Evolutionary conservation across 1,140 invertebrate genomes (phyloP).

Genomic region (Drosophila parvula): DNA sequence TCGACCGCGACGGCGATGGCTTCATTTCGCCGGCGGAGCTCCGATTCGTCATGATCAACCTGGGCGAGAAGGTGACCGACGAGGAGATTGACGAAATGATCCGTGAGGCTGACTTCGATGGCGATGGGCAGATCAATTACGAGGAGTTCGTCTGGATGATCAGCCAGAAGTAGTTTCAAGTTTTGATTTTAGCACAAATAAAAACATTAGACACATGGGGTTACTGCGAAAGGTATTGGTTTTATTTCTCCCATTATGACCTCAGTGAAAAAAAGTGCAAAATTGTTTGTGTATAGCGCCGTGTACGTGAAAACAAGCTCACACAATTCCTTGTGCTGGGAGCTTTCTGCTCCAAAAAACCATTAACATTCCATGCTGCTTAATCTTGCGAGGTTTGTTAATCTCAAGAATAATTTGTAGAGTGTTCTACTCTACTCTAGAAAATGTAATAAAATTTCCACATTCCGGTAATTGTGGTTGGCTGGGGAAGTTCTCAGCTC

Average conservation of each 20-base stretch:
- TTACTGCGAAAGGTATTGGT: background rate
- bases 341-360: background rate
- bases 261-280: too few species aligned
- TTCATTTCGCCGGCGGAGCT: slow-evolving; percentile 64
- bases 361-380: too few species aligned
- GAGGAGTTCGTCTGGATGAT: slow-evolving; percentile 85
- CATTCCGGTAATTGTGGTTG: slow-evolving; percentile 57
- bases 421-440: slow-evolving; percentile 1
- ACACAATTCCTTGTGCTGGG: background rate
- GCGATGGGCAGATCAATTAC: slow-evolving; percentile 95
- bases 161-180: slow-evolving; percentile 41
- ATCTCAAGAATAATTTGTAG: background rate
- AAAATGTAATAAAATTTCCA: slow-evolving; percentile 41
- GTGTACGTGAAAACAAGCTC: too few species aligned
- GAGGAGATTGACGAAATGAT: slow-evolving; percentile 75
- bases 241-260: background rate
- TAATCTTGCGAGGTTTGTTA: background rate
- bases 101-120: slow-evolving; percentile 96
- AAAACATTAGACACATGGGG: background rate
- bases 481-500: slow-evolving; percentile 20
- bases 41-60: slow-evolving; percentile 53
- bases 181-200: slow-evolving; percentile 4
- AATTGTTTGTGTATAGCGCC: too few species aligned
- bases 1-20: slow-evolving; percentile 63
- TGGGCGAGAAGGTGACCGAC: slow-evolving; percentile 67